Conservation (phyloP, 2,888 invertebrate species). For the Clepsis dumicolana region DNA sequence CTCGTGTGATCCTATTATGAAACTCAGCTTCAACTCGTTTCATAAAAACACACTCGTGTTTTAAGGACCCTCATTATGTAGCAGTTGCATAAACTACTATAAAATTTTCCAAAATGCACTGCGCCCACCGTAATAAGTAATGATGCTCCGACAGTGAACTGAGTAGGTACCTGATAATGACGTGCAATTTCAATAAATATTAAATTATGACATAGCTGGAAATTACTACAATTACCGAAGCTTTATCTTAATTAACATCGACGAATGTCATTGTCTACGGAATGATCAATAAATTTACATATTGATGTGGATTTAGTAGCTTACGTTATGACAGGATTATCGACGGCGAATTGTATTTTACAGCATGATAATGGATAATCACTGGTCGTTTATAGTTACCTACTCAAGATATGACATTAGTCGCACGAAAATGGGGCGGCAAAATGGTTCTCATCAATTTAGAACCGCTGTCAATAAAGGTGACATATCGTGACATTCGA, state of each 20-base stretch:
- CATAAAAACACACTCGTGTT: no score
- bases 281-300: slow-evolving; percentile 42
- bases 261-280: slow-evolving; percentile 40
- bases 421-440: no score
- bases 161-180: slow-evolving; percentile 13
- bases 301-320: slow-evolving; percentile 40
- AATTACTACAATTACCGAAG: slow-evolving; percentile 37
- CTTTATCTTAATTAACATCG: slow-evolving; percentile 44
- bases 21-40: no score
- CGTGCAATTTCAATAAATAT: slow-evolving; percentile 35
- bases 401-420: no score
- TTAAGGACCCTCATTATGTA: no score
- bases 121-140: not conserved
- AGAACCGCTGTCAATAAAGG: no score
- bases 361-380: not conserved
- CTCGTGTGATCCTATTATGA: no score
- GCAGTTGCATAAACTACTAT: no score
- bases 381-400: not conserved
- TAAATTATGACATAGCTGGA: slow-evolving; percentile 32
- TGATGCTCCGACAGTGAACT: not conserved
- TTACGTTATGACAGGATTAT: slow-evolving; percentile 32
- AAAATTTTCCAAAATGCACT: not conserved
- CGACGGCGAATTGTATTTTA: slow-evolving; percentile 1
- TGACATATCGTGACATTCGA: no score
- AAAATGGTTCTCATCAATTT: no score